phyloP scores from a whole-genome alignment of 1,140 invertebrate genomes.

The Drosophila azteca region DNA sequence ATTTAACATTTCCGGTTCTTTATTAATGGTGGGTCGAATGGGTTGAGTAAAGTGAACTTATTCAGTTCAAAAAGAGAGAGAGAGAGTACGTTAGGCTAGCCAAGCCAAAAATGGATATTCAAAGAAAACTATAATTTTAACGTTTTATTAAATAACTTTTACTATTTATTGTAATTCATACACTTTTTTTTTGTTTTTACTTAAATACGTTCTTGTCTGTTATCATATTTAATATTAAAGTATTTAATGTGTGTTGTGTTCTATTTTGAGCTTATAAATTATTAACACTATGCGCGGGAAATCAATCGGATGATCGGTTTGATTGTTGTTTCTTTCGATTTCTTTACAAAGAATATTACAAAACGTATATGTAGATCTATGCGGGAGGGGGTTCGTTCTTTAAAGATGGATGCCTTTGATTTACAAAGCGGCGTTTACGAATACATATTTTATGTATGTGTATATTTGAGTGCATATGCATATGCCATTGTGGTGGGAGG shows the following conservation, averaged over 20 bases:
- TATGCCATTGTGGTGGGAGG: background rate
- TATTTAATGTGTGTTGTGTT: slow-evolving; percentile 39
- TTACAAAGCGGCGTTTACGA: slow-evolving; percentile 51
- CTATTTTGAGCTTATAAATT: slow-evolving; percentile 72
- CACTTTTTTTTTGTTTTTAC: slow-evolving; percentile 49
- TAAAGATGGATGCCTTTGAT: slow-evolving; percentile 42
- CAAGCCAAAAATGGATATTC: background rate
- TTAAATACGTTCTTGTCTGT: slow-evolving; percentile 42
- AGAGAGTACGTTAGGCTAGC: too few relatives aligned
- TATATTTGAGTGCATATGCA: background rate
- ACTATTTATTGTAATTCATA: slow-evolving; percentile 76
- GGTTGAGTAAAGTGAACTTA: too few relatives aligned
- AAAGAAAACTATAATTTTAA: slow-evolving; percentile 54
- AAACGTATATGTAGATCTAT: slow-evolving; percentile 34
- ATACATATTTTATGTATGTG: slow-evolving; percentile 14
- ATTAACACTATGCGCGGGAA: slow-evolving; percentile 73
- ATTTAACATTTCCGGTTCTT: too few relatives aligned
- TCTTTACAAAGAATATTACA: slow-evolving; percentile 68
- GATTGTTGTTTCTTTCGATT: slow-evolving; percentile 9
- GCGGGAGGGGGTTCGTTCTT: background rate
- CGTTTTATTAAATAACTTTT: slow-evolving; percentile 77
- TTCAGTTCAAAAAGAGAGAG: too few relatives aligned
- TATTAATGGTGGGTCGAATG: too few relatives aligned
- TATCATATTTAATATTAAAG: slow-evolving; percentile 72
- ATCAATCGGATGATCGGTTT: slow-evolving; percentile 34